Conservation (phyloP, 1,140 invertebrate genomes). For the Colletes gigas region DNA sequence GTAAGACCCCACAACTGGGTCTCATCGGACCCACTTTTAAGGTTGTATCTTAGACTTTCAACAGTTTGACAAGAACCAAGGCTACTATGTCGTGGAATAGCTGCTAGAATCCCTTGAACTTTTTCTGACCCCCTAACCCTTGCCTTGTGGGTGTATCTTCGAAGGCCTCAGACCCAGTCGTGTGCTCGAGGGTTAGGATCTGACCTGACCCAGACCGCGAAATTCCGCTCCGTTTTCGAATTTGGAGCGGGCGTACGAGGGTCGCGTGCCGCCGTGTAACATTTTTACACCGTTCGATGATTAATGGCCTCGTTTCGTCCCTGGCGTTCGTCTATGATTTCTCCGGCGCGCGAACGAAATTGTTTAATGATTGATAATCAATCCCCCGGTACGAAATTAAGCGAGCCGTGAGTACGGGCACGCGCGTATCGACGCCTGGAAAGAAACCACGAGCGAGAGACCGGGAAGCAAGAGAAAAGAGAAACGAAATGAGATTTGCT, state of each 20-base stretch:
- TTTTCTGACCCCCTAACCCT: too few species aligned
- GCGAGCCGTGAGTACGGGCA: background rate
- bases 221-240: background rate
- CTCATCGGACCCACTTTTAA: too few species aligned
- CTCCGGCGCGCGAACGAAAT: slow-evolving; percentile 11
- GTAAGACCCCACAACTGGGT: too few species aligned
- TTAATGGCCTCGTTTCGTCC: slow-evolving; percentile 23
- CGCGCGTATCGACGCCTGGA: background rate
- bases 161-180: too few species aligned
- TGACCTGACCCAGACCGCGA: background rate
- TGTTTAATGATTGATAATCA: slow-evolving; percentile 50
- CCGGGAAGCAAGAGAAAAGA: background rate
- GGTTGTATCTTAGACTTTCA: too few species aligned
- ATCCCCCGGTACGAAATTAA: slow-evolving; percentile 22
- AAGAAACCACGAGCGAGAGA: background rate
- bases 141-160: too few species aligned
- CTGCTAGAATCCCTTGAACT: too few species aligned
- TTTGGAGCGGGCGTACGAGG: too few species aligned
- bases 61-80: too few species aligned
- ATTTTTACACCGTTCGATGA: slow-evolving; percentile 37
- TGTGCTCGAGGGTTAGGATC: too few species aligned
- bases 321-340: slow-evolving; percentile 19
- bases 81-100: too few species aligned
- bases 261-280: background rate
- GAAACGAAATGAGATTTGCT: slow-evolving; percentile 48